Percentiles rank a stretch among this genome's conserved stretches.
Evolutionary conservation across 2,113 vertebrate genomes (phyloP).

Genomic region (Otis tarda): DNA sequence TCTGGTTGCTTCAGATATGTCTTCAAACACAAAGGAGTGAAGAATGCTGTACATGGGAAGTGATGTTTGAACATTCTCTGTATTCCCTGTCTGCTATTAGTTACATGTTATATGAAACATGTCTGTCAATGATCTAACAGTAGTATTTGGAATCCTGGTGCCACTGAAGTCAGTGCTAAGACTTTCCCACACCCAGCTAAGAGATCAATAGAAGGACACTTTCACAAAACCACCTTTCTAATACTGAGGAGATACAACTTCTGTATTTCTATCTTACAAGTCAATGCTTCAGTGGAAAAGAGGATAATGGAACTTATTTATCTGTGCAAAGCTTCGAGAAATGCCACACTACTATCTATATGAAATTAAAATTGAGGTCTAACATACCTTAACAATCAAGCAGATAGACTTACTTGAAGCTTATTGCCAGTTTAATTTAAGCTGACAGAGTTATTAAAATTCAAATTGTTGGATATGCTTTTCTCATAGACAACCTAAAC

Average conservation of each 20-base stretch:
- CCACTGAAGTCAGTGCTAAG: neutral
- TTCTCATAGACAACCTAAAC: neutral
- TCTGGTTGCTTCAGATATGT: neutral
- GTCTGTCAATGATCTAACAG: neutral
- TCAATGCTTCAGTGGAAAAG: neutral
- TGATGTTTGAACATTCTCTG: neutral
- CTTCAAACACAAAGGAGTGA: neutral
- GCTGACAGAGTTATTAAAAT: neutral
- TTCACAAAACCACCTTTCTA: neutral
- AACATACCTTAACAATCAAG: neutral
- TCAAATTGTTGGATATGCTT: neutral
- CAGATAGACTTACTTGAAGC: neutral
- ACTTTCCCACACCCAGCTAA: neutral
- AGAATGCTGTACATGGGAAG: neutral
- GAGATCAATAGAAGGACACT: neutral
- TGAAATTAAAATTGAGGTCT: neutral
- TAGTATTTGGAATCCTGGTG: neutral
- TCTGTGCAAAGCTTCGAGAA: neutral
- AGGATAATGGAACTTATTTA: neutral
- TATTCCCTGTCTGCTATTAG: neutral
- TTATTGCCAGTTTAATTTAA: neutral
- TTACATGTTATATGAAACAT: neutral
- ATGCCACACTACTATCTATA: neutral
- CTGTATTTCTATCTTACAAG: neutral
- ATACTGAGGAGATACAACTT: neutral